Evolutionary conservation across 2,888 invertebrate species (phyloP).

Genomic region (Cyrtodaria siliqua): DNA sequence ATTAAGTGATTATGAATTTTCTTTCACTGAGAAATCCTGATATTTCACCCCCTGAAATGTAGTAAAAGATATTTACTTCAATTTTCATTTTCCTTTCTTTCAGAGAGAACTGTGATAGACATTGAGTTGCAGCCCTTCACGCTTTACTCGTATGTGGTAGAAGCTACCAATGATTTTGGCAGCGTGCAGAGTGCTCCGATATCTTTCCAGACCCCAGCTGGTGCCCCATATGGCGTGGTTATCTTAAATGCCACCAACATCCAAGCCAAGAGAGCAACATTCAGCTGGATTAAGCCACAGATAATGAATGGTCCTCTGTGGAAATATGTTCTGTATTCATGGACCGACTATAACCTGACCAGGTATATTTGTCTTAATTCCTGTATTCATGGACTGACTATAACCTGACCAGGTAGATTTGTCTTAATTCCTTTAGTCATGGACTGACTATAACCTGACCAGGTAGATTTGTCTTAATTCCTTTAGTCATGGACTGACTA

Average conservation of each 20-base stretch:
- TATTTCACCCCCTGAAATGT: too few species aligned
- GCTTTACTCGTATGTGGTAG: constrained; percentile 81
- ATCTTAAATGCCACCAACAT: constrained; percentile 70
- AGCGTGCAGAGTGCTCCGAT: constrained; percentile 76
- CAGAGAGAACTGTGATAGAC: constrained; percentile 77
- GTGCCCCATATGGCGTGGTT: constrained; percentile 77
- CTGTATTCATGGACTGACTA: too few species aligned
- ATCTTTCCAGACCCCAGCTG: constrained; percentile 80
- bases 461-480: too few species aligned
- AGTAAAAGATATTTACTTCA: too few species aligned
- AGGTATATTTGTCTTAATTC: too few species aligned
- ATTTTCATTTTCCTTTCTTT: too few species aligned
- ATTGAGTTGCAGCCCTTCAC: constrained; percentile 81
- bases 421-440: too few species aligned
- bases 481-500: too few species aligned
- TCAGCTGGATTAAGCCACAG: constrained; percentile 81
- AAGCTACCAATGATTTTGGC: constrained; percentile 81
- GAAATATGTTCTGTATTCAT: constrained; percentile 76
- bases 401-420: too few species aligned
- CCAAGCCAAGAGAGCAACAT: constrained; percentile 72
- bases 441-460: too few species aligned
- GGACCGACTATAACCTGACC: constrained; percentile 47
- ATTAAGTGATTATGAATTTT: too few species aligned
- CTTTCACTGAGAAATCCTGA: too few species aligned
- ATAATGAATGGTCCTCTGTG: constrained; percentile 81